Conservation (phyloP, 2,113 vertebrate species). For the Microcebus murinus region DNA sequence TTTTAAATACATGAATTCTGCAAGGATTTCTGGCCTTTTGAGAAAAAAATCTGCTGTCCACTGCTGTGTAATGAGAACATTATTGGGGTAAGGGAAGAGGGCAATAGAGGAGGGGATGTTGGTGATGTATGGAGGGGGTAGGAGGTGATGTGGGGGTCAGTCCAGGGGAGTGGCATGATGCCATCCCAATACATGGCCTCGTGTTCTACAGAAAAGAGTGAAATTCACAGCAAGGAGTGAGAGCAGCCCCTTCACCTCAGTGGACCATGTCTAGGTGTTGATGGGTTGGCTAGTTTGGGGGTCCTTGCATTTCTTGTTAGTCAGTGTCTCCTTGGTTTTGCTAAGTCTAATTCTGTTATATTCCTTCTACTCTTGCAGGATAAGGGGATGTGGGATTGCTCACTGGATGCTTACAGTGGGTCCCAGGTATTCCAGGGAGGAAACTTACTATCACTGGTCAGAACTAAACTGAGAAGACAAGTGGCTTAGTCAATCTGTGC, state of each 20-base stretch:
- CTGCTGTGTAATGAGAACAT: neutral
- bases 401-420: neutral
- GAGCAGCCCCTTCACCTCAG: rapidly evolving
- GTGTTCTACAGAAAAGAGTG: neutral
- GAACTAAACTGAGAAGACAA: neutral
- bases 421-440: neutral
- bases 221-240: neutral
- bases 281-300: neutral
- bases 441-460: neutral
- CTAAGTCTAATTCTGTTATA: rapidly evolving
- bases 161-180: neutral
- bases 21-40: neutral
- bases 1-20: neutral
- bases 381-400: neutral
- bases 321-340: neutral
- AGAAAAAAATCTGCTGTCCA: neutral
- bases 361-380: neutral
- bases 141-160: neutral
- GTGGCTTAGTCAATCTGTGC: neutral
- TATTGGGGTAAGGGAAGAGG: neutral
- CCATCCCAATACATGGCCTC: neutral
- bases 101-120: neutral
- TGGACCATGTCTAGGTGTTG: neutral
- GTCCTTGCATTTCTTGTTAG: neutral
- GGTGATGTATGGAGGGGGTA: too few relatives aligned